A percentile compares a stretch with the other conserved stretches of the same genome.
These are phyloP conservation scores for Thelaira solivaga DNA, from an alignment of 2,888 invertebrate species.

Conservation along the genomic window DNA sequence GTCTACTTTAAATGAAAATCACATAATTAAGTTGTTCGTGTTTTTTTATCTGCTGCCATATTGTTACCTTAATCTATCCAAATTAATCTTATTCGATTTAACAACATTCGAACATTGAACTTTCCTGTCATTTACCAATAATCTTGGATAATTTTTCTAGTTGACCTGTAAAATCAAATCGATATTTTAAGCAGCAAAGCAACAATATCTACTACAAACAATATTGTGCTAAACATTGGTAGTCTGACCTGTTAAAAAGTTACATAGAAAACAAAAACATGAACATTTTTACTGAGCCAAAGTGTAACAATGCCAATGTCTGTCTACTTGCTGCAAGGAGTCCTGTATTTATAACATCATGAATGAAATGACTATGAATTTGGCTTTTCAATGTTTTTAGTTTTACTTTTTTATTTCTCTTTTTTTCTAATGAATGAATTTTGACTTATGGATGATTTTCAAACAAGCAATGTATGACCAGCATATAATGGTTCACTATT, in stretches of 20 bases:
- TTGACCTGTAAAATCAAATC: slow-evolving; percentile 29
- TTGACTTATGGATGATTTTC: no score
- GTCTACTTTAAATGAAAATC: background rate
- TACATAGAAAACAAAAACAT: background rate
- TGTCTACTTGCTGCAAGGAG: slow-evolving; percentile 15
- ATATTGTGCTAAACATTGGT: background rate
- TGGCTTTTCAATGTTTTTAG: no score
- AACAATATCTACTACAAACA: background rate
- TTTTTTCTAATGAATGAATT: no score
- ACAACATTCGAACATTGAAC: slow-evolving; percentile 16
- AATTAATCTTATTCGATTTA: slow-evolving; percentile 14
- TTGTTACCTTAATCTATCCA: background rate
- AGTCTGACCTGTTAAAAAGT: slow-evolving; percentile 23
- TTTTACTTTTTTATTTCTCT: no score
- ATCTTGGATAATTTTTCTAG: slow-evolving; percentile 22
- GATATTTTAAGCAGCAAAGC: background rate
- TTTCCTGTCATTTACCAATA: slow-evolving; percentile 9
- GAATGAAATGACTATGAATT: no score
- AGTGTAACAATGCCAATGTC: slow-evolving; percentile 16
- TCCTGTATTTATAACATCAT: background rate
- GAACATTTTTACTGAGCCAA: slow-evolving; percentile 10
- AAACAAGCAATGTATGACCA: no score
- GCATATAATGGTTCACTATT: no score
- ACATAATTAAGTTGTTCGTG: background rate
- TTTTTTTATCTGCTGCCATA: background rate